Conservation (phyloP, 2,797 vertebrate species). For the Selene dorsalis region DNA sequence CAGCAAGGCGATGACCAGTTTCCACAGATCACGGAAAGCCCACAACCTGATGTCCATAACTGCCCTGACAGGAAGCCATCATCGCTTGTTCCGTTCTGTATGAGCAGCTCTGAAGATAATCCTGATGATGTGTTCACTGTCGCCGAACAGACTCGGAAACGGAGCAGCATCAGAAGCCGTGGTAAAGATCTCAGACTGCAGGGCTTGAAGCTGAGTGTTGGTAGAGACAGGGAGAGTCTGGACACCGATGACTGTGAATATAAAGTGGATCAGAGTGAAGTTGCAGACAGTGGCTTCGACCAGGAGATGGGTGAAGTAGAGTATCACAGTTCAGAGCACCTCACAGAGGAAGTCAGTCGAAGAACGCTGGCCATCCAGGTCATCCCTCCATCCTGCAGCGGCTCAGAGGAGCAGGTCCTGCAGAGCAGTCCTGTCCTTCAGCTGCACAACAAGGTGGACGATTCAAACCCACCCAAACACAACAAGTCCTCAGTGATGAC, state of each 20-base stretch:
- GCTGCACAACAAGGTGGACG: slow-evolving; percentile 17
- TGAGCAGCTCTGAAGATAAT: slow-evolving; percentile 67
- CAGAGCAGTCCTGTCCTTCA: slow-evolving; percentile 39
- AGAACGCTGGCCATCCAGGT: slow-evolving; percentile 64
- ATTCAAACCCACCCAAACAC: slow-evolving; percentile 41
- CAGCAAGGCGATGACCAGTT: slow-evolving; percentile 45
- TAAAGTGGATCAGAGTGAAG: slow-evolving; percentile 66
- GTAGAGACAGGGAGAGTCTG: slow-evolving; percentile 33
- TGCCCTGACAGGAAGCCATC: slow-evolving; percentile 26
- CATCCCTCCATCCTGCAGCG: slow-evolving; percentile 70
- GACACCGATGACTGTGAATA: slow-evolving; percentile 31
- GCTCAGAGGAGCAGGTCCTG: slow-evolving; percentile 64
- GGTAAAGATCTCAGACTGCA: slow-evolving; percentile 33
- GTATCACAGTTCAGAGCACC: slow-evolving; percentile 29
- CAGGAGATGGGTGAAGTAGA: slow-evolving; percentile 72
- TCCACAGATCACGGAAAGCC: slow-evolving; percentile 57
- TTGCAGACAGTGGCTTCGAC: slow-evolving; percentile 77
- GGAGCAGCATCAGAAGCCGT: slow-evolving; percentile 27
- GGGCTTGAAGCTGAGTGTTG: slow-evolving; percentile 26
- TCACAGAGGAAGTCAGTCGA: slow-evolving; percentile 30
- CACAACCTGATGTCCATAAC: slow-evolving; percentile 46
- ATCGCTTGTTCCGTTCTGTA: slow-evolving; percentile 54
- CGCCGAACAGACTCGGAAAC: slow-evolving; percentile 34
- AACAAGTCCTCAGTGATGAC: slow-evolving; percentile 73
- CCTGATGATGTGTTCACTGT: slow-evolving; percentile 62